These are phyloP conservation scores for Rhinoraja longicauda DNA, from an alignment of 2,797 vertebrate genomes.

Conservation along the genomic window DNA sequence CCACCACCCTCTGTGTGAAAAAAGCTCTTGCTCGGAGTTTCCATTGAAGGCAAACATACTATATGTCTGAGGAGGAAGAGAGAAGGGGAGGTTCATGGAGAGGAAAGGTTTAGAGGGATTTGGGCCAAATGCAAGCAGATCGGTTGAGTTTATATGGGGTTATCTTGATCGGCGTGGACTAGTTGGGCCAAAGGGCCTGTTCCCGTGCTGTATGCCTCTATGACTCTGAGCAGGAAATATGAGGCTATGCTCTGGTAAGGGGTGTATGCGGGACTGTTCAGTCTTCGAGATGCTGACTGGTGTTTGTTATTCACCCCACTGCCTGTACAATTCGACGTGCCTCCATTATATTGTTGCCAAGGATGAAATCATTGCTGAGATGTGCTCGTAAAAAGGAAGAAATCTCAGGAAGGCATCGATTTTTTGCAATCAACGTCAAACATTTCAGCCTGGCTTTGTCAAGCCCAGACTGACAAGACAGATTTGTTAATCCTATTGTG, in stretches of 20 bases:
- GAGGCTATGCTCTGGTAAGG: neutral
- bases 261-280: neutral
- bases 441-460: slow-evolving; percentile 8
- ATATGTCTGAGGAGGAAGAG: no score
- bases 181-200: no score
- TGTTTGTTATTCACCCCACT: neutral
- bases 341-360: neutral
- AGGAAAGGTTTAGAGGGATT: no score
- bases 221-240: neutral
- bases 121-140: no score
- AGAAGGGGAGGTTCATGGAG: no score
- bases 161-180: no score
- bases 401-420: neutral
- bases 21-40: no score
- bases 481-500: slow-evolving; percentile 12
- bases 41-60: no score
- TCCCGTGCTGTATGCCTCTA: neutral
- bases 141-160: no score
- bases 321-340: neutral
- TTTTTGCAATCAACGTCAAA: slow-evolving; percentile 25
- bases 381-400: neutral
- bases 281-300: neutral
- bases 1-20: no score
- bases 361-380: neutral
- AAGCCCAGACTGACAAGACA: neutral